Conservation (phyloP, 1,140 invertebrate species). For the Daktulosphaira vitifoliae region DNA sequence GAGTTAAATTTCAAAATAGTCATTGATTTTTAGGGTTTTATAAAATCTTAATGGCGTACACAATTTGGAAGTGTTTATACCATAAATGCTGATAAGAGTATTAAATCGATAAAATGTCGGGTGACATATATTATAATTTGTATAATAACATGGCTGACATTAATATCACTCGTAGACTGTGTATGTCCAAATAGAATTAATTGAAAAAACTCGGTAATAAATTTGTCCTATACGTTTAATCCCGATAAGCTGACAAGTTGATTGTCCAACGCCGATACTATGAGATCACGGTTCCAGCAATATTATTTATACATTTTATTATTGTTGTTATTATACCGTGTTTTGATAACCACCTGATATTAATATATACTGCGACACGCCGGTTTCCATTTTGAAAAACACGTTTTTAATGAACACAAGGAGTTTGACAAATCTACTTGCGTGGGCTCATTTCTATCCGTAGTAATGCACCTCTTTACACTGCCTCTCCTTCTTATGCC, state of each 20-base stretch:
- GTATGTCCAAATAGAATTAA: slow-evolving; percentile 21
- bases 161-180: no score
- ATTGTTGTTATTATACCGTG: slow-evolving; percentile 19
- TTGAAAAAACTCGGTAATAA: slow-evolving; percentile 16
- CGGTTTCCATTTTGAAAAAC: slow-evolving; percentile 23
- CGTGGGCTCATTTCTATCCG: slow-evolving; percentile 4
- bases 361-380: slow-evolving; percentile 5
- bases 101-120: no score
- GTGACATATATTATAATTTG: no score
- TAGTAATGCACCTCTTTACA: slow-evolving; percentile 5
- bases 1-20: no score
- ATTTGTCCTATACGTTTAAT: slow-evolving; percentile 17
- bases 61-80: no score
- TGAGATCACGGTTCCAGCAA: neutral
- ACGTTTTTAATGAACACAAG: slow-evolving; percentile 30
- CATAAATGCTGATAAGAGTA: no score
- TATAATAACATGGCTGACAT: no score
- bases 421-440: slow-evolving; percentile 27
- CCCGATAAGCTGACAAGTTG: slow-evolving; percentile 32
- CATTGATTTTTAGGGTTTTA: no score
- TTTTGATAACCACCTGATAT: slow-evolving; percentile 21
- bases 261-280: neutral
- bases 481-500: neutral
- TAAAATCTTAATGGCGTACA: no score
- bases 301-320: slow-evolving; percentile 25